These are phyloP conservation scores for Erpornis zantholeuca DNA, from an alignment of 2,113 vertebrate genomes.

Conservation along the genomic window DNA sequence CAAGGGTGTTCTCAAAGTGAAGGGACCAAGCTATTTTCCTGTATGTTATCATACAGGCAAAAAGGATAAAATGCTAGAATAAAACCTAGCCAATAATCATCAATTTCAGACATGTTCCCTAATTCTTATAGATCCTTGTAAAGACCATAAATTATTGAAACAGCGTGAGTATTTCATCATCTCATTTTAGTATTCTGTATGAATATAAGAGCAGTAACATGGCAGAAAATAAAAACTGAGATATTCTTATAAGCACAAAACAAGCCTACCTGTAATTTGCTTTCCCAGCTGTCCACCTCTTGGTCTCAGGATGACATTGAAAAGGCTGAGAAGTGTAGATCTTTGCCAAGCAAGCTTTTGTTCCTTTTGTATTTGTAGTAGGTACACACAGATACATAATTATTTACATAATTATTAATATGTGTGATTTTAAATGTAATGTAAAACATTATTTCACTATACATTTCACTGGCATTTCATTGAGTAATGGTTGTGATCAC, in stretches of 20 bases:
- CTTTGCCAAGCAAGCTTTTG: neutral
- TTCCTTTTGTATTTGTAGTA: neutral
- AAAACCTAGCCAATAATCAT: neutral
- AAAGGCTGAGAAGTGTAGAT: neutral
- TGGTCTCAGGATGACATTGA: neutral
- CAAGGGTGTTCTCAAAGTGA: neutral
- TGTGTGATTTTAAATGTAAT: neutral
- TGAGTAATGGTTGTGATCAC: neutral
- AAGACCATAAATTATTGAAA: neutral
- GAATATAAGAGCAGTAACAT: neutral
- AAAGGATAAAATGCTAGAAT: neutral
- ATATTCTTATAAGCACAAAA: neutral
- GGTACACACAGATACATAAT: rapidly evolving
- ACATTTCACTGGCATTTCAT: neutral
- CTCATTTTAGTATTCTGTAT: neutral
- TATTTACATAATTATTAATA: too few relatives aligned
- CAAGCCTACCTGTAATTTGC: neutral
- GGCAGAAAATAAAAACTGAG: neutral
- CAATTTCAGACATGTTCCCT: neutral
- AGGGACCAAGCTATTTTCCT: neutral
- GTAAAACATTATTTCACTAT: neutral
- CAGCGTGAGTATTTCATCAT: neutral
- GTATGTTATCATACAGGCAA: neutral
- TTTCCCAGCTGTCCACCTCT: neutral
- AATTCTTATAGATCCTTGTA: neutral